Evolutionary conservation across 2,888 invertebrate species (phyloP).

Genomic region (Drosophila recens): DNA sequence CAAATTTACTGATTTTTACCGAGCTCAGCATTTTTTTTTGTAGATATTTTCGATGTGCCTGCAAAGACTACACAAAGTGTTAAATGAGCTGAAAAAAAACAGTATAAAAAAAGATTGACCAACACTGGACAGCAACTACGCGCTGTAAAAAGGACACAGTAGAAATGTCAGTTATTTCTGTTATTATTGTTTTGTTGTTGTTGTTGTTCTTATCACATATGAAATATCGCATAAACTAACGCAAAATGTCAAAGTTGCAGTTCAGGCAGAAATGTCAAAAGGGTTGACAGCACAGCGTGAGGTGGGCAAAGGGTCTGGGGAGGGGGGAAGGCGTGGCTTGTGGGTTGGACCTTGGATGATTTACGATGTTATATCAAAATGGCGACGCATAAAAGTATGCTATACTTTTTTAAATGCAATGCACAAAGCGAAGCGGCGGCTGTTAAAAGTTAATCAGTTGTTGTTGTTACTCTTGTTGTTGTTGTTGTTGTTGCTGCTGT

Average conservation of each 20-base stretch:
- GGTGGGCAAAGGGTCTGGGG: neutral
- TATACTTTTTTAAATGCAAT: constrained; percentile 67
- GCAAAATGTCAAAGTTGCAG: constrained; percentile 78
- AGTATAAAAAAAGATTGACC: constrained; percentile 35
- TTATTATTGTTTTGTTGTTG: constrained; percentile 27
- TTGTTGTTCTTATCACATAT: constrained; percentile 69
- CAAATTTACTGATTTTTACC: constrained; percentile 21
- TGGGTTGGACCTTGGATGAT: constrained; percentile 52
- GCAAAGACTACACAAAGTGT: constrained; percentile 53
- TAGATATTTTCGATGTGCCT: constrained; percentile 35
- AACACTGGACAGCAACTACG: constrained; percentile 31
- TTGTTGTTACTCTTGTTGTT: constrained; percentile 29
- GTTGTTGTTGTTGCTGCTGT: constrained; percentile 30
- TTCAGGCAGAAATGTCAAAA: constrained; percentile 65
- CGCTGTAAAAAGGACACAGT: constrained; percentile 14
- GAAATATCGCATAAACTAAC: constrained; percentile 79
- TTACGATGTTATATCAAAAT: constrained; percentile 74
- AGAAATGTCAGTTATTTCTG: constrained; percentile 62
- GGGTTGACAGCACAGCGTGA: constrained; percentile 61
- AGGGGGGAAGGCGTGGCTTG: constrained; percentile 12
- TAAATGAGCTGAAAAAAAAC: constrained; percentile 68
- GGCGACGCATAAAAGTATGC: constrained; percentile 70
- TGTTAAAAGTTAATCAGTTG: constrained; percentile 81
- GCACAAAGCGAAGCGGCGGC: constrained; percentile 58
- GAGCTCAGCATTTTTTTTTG: constrained; percentile 13